These are phyloP conservation scores for Troides aeacus DNA, from an alignment of 2,888 invertebrate species.

Conservation along the genomic window DNA sequence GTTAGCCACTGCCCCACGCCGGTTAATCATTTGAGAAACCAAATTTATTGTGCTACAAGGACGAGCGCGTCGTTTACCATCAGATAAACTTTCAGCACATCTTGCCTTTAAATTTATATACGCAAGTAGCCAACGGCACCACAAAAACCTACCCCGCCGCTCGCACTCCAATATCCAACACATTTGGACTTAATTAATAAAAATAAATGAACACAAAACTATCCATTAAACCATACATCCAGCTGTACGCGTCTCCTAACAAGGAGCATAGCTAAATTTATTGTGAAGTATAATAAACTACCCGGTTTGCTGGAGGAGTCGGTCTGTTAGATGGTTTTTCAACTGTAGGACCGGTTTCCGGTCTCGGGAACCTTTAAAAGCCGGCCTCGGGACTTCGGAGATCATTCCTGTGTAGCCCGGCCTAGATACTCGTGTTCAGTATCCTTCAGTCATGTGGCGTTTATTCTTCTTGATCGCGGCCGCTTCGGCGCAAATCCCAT, in stretches of 20 bases:
- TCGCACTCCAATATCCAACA: constrained; percentile 14
- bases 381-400: constrained; percentile 49
- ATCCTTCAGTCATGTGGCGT: constrained; percentile 61
- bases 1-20: no score
- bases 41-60: no score
- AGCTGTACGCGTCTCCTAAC: constrained; percentile 51
- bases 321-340: constrained; percentile 62
- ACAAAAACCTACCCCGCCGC: constrained; percentile 36
- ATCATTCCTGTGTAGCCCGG: constrained; percentile 62
- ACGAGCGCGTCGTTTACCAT: no score
- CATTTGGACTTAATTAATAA: constrained; percentile 10
- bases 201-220: constrained; percentile 37
- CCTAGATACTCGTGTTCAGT: constrained; percentile 30
- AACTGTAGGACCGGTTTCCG: constrained; percentile 64
- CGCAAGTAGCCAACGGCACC: constrained; percentile 14
- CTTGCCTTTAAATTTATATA: background rate
- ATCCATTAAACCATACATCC: constrained; percentile 47
- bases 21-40: no score
- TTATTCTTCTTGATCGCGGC: constrained; percentile 67
- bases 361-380: constrained; percentile 65
- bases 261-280: constrained; percentile 65
- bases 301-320: constrained; percentile 59
- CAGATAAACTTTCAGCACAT: background rate
- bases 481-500: constrained; percentile 85
- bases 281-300: constrained; percentile 48